Evolutionary conservation across 2,888 invertebrate species (phyloP).

Genomic region (Deilephila elpenor): DNA sequence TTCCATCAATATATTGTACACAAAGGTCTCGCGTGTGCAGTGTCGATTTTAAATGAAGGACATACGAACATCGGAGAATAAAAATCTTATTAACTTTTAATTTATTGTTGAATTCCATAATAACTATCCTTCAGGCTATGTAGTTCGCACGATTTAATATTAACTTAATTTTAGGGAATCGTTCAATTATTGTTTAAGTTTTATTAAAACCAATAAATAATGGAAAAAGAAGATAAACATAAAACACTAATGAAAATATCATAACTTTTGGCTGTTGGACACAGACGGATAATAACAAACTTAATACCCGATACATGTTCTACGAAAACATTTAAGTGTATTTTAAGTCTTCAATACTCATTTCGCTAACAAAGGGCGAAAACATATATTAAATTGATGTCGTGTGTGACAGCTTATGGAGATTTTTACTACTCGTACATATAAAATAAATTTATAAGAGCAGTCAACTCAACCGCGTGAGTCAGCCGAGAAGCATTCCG

Average conservation of each 20-base stretch:
- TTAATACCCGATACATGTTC: background rate
- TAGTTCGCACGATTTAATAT: no score
- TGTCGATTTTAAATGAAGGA: background rate
- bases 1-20: background rate
- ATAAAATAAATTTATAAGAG: constrained; percentile 18
- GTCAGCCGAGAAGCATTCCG: constrained; percentile 18
- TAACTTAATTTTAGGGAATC: no score
- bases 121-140: background rate
- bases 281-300: background rate
- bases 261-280: no score
- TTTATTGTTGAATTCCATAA: background rate
- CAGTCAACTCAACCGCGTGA: constrained; percentile 18
- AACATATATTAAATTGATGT: background rate
- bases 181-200: no score
- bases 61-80: background rate
- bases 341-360: constrained; percentile 7
- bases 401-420: constrained; percentile 15
- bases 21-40: background rate
- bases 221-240: background rate
- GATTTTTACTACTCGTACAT: constrained; percentile 17
- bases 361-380: constrained; percentile 13
- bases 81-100: background rate
- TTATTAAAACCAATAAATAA: background rate
- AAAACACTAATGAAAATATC: background rate
- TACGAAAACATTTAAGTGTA: constrained; percentile 11